Conservation (phyloP, 2,797 vertebrate species). For the Siniperca scherzeri region DNA sequence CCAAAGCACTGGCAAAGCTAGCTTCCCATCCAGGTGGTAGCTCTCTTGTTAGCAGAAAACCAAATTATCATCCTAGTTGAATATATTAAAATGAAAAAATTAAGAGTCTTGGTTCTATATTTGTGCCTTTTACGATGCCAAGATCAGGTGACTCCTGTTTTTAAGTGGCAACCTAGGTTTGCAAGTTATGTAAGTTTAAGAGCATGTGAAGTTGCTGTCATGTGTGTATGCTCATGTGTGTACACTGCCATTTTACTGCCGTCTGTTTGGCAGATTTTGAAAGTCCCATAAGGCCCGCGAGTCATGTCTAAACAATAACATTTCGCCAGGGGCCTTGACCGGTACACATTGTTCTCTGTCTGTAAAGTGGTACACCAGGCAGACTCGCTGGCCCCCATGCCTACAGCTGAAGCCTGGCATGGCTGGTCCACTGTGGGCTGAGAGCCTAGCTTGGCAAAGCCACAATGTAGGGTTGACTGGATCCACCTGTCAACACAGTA, state of each 20-base stretch:
- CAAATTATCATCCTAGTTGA: slow-evolving; percentile 28
- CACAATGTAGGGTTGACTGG: slow-evolving; percentile 59
- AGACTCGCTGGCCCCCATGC: slow-evolving; percentile 13
- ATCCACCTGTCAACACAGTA: slow-evolving; percentile 77
- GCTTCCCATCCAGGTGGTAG: slow-evolving; percentile 19
- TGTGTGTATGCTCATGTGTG: neutral
- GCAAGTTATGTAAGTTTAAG: neutral
- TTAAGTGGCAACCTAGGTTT: neutral
- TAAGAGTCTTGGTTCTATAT: neutral
- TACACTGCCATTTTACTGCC: neutral
- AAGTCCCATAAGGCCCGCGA: slow-evolving; percentile 29
- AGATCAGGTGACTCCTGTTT: neutral
- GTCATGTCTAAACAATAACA: slow-evolving; percentile 57
- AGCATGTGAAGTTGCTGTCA: neutral
- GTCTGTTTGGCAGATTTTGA: slow-evolving; percentile 45
- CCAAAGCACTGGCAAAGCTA: slow-evolving; percentile 21
- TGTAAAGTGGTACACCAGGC: slow-evolving; percentile 34
- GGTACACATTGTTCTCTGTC: slow-evolving; percentile 45
- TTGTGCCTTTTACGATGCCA: slow-evolving; percentile 1
- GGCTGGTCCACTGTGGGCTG: slow-evolving; percentile 20
- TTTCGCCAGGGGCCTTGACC: slow-evolving; percentile 36
- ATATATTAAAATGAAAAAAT: slow-evolving; percentile 11
- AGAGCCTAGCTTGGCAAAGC: slow-evolving; percentile 50
- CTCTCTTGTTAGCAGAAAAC: slow-evolving; percentile 24
- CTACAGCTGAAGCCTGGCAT: slow-evolving; percentile 53